Evolutionary conservation across 1,140 invertebrate species (phyloP).

Genomic region (Scaptomyza hsui): DNA sequence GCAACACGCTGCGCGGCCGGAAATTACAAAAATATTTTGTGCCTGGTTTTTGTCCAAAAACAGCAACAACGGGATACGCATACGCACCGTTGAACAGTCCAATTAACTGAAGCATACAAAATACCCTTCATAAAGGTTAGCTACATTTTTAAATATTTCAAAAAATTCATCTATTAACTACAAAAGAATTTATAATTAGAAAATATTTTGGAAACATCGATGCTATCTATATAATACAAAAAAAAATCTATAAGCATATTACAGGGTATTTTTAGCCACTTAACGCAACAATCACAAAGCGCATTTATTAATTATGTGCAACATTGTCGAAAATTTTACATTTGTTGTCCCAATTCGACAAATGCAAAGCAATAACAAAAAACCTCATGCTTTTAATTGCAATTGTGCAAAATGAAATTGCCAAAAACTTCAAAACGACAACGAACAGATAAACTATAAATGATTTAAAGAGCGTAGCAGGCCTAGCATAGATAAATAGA

Average conservation of each 20-base stretch:
- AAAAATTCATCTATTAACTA: not conserved
- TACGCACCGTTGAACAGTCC: slow-evolving; percentile 13
- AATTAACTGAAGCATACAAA: not conserved
- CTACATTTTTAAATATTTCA: not conserved
- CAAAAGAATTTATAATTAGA: too few relatives aligned
- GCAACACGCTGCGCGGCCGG: slow-evolving; percentile 55
- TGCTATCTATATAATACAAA: too few relatives aligned
- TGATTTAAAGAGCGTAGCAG: not conserved
- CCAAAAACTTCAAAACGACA: slow-evolving; percentile 13
- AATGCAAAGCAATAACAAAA: slow-evolving; percentile 2
- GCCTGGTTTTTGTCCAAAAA: not conserved
- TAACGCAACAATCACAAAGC: not conserved
- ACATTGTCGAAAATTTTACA: slow-evolving; percentile 19
- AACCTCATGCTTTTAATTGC: slow-evolving; percentile 26
- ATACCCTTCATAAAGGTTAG: too few relatives aligned
- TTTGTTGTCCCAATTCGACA: too few relatives aligned
- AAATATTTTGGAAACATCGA: too few relatives aligned
- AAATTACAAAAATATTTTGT: slow-evolving; percentile 54
- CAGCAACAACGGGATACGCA: slow-evolving; percentile 9
- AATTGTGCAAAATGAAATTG: slow-evolving; percentile 25
- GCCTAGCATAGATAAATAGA: not conserved
- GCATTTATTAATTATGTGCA: slow-evolving; percentile 23
- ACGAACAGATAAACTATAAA: not conserved
- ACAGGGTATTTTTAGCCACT: not conserved
- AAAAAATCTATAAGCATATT: not conserved